These are phyloP conservation scores for Drosophila athabasca DNA, from an alignment of 1,140 invertebrate species.

Conservation along the genomic window DNA sequence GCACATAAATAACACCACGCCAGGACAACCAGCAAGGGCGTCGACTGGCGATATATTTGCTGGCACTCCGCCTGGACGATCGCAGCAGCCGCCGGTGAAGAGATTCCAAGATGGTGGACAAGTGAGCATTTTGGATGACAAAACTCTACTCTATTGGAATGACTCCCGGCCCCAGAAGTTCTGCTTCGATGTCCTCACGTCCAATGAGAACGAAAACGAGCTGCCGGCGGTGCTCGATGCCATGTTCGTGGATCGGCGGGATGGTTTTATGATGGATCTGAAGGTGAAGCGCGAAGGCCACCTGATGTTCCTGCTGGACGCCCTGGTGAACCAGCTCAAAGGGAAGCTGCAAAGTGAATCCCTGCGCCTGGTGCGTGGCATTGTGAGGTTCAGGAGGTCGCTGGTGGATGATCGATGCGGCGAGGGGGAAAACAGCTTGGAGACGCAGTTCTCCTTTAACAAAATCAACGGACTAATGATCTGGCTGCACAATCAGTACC, in stretches of 20 bases:
- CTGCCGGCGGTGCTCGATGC: conserved; percentile 23
- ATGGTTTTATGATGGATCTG: conserved; percentile 39
- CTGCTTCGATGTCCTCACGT: conserved; percentile 35
- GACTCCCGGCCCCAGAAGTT: conserved; percentile 39
- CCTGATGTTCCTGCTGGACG: conserved; percentile 50
- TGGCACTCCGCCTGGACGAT: background rate
- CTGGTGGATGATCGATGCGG: conserved; percentile 17
- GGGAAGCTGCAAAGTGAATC: conserved; percentile 25
- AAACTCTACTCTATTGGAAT: conserved; percentile 39
- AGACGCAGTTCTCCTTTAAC: conserved; percentile 27
- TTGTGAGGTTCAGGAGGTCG: conserved; percentile 34
- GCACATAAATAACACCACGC: background rate
- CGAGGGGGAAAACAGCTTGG: background rate
- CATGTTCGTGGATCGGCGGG: conserved; percentile 32
- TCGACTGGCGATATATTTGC: background rate
- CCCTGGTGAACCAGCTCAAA: conserved; percentile 35
- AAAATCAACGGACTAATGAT: conserved; percentile 27
- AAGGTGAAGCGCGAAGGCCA: conserved; percentile 26
- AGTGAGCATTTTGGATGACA: conserved; percentile 39
- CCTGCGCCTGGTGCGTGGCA: conserved; percentile 24
- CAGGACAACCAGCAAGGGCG: background rate
- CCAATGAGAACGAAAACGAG: conserved; percentile 17
- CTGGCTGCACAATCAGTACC: conserved; percentile 51
- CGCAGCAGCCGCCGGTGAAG: background rate
- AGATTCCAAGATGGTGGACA: conserved; percentile 42